Conservation (phyloP, 1,140 invertebrate species). For the Drosophila pseudoobscura region DNA sequence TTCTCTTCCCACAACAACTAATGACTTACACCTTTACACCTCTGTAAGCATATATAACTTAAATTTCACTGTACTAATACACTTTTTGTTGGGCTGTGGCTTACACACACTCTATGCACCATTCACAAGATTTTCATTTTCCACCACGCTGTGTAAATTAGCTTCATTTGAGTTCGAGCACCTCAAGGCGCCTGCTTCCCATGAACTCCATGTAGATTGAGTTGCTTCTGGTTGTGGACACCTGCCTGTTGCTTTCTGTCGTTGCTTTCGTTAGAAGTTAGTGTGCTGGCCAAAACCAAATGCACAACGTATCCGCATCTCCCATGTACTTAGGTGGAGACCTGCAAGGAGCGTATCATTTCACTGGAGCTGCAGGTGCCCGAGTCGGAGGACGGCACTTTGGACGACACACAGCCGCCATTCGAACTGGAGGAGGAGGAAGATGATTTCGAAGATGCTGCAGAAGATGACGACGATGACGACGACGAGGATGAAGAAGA, state of each 20-base stretch:
- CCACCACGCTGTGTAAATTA: constrained; percentile 43
- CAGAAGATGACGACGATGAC: constrained; percentile 36
- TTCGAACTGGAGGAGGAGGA: constrained; percentile 42
- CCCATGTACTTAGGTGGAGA: constrained; percentile 89
- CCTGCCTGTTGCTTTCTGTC: constrained; percentile 38
- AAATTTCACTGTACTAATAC: constrained; percentile 1
- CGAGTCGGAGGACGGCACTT: constrained; percentile 57
- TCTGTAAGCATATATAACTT: neutral
- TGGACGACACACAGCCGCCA: constrained; percentile 71
- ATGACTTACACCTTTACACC: constrained; percentile 14
- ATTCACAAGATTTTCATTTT: constrained; percentile 25
- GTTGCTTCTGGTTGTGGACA: constrained; percentile 51
- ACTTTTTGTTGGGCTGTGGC: neutral
- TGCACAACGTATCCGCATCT: constrained; percentile 70
- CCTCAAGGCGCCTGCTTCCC: constrained; percentile 3
- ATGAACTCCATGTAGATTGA: neutral
- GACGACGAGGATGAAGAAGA: constrained; percentile 48
- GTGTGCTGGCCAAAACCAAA: constrained; percentile 52
- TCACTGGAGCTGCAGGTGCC: constrained; percentile 88
- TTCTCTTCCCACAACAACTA: constrained; percentile 27
- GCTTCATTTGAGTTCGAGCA: constrained; percentile 19
- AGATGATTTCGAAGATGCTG: constrained; percentile 48
- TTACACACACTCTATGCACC: constrained; percentile 8
- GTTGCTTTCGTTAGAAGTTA: constrained; percentile 62
- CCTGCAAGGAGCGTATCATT: constrained; percentile 93